A percentile compares a stretch with the other conserved stretches of the same genome.
phyloP scores from a whole-genome alignment of 2,888 invertebrate species.

The Xestoiulus laeticollis region DNA sequence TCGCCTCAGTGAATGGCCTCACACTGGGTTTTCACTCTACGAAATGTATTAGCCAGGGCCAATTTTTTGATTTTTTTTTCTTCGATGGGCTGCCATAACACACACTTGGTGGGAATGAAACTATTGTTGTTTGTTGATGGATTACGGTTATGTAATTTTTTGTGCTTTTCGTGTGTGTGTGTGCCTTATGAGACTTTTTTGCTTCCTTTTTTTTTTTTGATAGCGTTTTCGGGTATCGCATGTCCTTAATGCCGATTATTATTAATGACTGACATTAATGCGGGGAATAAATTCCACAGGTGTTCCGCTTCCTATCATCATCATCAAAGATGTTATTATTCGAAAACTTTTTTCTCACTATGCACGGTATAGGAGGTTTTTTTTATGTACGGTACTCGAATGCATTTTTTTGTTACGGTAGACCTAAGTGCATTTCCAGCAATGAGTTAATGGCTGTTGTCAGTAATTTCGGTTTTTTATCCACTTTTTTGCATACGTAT shows the following conservation, averaged over 20 bases:
- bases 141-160: not conserved
- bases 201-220: not conserved
- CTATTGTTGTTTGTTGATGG: slow-evolving; percentile 27
- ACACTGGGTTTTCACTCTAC: slow-evolving; percentile 40
- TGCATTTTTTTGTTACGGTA: not conserved
- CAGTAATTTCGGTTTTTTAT: slow-evolving; percentile 31
- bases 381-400: not conserved
- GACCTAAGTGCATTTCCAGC: slow-evolving; percentile 37
- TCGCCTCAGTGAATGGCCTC: not conserved
- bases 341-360: not conserved
- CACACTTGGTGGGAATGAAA: not conserved
- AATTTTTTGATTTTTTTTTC: not conserved
- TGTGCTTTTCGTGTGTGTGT: not conserved
- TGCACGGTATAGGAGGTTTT: not conserved
- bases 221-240: slow-evolving; percentile 36
- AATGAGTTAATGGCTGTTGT: slow-evolving; percentile 49
- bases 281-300: slow-evolving; percentile 45
- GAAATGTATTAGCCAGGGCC: not conserved
- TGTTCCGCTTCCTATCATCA: slow-evolving; percentile 30
- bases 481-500: slow-evolving; percentile 23
- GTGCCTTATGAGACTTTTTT: slow-evolving; percentile 42
- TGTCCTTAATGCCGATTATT: slow-evolving; percentile 40
- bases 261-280: slow-evolving; percentile 49
- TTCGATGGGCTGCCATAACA: not conserved
- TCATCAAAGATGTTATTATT: not conserved